Base-by-base conservation (phyloP, 2,888 invertebrate species). In the Drosophila prostipennis region DNA sequence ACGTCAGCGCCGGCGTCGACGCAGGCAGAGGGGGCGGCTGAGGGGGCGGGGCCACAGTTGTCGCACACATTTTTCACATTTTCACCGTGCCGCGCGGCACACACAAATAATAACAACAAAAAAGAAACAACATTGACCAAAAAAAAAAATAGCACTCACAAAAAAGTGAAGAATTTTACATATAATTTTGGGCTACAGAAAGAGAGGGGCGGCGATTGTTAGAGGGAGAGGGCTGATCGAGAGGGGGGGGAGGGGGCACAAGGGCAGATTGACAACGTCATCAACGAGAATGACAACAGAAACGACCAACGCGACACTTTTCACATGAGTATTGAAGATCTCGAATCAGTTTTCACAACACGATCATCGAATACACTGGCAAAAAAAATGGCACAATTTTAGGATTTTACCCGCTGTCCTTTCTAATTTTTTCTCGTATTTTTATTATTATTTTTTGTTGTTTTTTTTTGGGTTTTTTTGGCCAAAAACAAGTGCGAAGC, bases 11-110 rank as follows among this genome's bases (percentile, higher is more conserved):
- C 36, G 45, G 26, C 65, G 40, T 34, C 40, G 40, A 63, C 52
- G 26, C 56, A 6, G 48, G 23, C 49, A 43, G 61, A 8, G 19
- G 7, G n/a, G n/a, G 52, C 1, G n/a, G 2, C 29, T 39, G 32
- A 10, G 32, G 34, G 39, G 16, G 53, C 48, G 65, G 42, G 52
- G 67, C 58, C 70, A 68, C 83, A 84, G 81, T 84, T 84, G 84
- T 84, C 83, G 83, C 78, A 80, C 87, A 87, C 87, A 84, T 87
- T 84, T 84, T 81, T 87, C 84, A 83, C 81, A 83, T 87, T 77
- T 77, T 65, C 77, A 63, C 34, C 59, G 65, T 42, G 63, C 53
- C 45, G 51, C 56, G 37, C 61, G 23, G 32, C 32, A 43, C 49
- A 55, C 43, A 64, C 39, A 39, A 19, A 39, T n/a, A 54, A 37